Base-by-base conservation (phyloP, 2,113 vertebrate genomes). In the Tragelaphus scriptus region DNA sequence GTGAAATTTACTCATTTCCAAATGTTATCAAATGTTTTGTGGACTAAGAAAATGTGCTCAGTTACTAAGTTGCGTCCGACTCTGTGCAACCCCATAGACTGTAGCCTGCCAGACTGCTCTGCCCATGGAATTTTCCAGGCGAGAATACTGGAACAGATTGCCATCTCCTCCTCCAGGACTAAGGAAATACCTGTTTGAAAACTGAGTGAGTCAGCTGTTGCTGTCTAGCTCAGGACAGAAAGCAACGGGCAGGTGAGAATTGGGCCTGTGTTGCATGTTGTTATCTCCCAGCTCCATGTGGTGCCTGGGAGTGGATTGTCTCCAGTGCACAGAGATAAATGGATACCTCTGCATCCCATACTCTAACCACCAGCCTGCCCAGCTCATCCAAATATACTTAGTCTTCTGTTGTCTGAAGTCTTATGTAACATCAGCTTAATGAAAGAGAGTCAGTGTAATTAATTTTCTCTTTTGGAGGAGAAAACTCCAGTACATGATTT, bases 211-310 rank as follows among this genome's bases (percentile, higher is more conserved):
- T 25, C 40, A 59, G 7, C 4, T 53, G 21, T 61, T 79, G 47
- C 19, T 15, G 7, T 44, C 26, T 63, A 58, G n/a, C 3, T 51
- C 63, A 90, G 47, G 21, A 85, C 58, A 30, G 40, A 25, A 65
- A 80, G 19, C 10, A 26, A 44, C 0, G 0, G 26, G 47, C 21
- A 36, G 16, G 17, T 5, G 3, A 51, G 7, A 26, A 17, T 0
- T 77, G 61, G 59, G 13, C 1, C 44, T 47, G 0, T 53, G 47
- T 80, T n/a, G 47, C 4, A 4, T 40, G 21, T 6, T 15, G 0
- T 47, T 47, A 3, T 56, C 53, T 90, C 56, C 14, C 8, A n/a
- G 25, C 40, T 14, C 40, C 30, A 26, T 7, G 0, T 0, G 6
- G 32, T 4, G n/a, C 28, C 23, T n/a, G 25, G 53, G 3, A 26